Conservation (phyloP, 2,113 vertebrate species). For the Chauna torquata region DNA sequence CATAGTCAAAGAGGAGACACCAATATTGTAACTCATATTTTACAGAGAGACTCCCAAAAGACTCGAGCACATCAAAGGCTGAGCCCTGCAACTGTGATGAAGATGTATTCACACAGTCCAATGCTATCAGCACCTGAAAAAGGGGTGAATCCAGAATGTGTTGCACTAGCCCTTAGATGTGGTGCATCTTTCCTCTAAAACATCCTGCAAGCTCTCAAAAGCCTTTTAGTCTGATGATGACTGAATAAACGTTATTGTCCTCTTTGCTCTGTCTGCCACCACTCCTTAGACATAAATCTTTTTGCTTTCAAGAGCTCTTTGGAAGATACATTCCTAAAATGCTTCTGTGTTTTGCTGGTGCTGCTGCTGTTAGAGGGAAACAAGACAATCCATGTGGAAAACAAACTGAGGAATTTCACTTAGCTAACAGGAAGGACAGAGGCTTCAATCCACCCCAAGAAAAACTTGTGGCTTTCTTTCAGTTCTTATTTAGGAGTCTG, state of each 20-base stretch:
- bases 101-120: slow-evolving; percentile 4
- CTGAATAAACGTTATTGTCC: slow-evolving; percentile 11
- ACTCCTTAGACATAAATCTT: not conserved
- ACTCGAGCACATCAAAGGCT: not conserved
- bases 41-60: not conserved
- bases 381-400: not conserved
- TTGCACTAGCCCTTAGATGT: not conserved
- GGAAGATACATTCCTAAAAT: slow-evolving; percentile 42
- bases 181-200: not conserved
- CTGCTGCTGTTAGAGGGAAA: not conserved
- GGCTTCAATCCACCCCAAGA: not conserved
- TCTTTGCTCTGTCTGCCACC: not conserved
- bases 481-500: not conserved
- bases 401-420: slow-evolving; percentile 4
- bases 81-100: not conserved
- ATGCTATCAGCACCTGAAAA: not conserved
- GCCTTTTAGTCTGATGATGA: not conserved
- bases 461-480: not conserved
- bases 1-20: not conserved
- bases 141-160: not conserved
- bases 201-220: not conserved
- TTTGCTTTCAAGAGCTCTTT: slow-evolving; percentile 9
- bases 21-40: not conserved
- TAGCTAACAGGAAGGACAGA: not conserved
- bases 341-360: not conserved